These are phyloP conservation scores for Crocodylus rhombifer DNA, from an alignment of 2,797 vertebrate species.

Conservation along the genomic window DNA sequence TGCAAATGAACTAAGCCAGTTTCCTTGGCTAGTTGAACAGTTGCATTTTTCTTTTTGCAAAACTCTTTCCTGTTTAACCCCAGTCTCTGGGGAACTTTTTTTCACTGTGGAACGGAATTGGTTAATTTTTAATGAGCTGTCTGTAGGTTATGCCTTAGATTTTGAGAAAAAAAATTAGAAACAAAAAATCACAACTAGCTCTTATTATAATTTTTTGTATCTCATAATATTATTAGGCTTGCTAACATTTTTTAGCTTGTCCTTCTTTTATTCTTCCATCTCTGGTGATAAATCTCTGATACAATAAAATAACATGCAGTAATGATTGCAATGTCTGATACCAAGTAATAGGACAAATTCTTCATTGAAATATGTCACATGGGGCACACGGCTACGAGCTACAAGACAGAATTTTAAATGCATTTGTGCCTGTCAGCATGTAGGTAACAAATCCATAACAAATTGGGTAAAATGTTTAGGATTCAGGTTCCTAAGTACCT, in stretches of 20 bases:
- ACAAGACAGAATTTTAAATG: fast-evolving
- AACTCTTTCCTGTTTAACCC: neutral
- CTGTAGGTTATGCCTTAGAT: neutral
- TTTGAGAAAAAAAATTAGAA: too few species aligned
- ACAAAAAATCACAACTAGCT: neutral
- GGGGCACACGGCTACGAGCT: neutral
- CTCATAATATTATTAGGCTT: neutral
- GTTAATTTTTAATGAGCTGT: neutral
- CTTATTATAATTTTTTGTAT: neutral
- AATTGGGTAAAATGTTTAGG: fast-evolving
- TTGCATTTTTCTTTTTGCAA: neutral
- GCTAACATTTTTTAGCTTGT: neutral
- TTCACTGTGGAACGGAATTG: neutral
- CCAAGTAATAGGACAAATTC: neutral
- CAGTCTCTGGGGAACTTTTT: neutral
- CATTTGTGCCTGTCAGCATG: neutral
- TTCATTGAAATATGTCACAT: neutral
- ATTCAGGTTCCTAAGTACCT: neutral
- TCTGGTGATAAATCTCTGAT: neutral
- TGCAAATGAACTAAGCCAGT: neutral
- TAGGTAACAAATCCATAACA: fast-evolving
- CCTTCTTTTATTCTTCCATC: neutral
- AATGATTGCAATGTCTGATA: neutral
- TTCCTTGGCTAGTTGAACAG: neutral
- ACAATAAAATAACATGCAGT: neutral